Evolutionary conservation across 1,140 invertebrate genomes (phyloP).

Genomic region (Saccostrea cuccullata): DNA sequence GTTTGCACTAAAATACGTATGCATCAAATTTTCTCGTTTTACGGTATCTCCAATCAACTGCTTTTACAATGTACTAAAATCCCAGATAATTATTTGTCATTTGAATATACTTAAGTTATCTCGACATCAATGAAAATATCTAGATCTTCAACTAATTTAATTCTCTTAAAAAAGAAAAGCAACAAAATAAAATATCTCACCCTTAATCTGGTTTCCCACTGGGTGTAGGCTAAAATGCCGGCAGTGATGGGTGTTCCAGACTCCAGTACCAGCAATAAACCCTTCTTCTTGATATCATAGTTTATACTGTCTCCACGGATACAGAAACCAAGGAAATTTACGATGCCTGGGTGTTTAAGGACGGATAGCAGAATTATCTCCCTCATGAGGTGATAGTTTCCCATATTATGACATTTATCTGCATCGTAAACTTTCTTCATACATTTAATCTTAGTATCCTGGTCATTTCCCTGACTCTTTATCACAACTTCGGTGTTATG

Average conservation of each 20-base stretch:
- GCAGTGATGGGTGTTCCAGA: slow-evolving; percentile 57
- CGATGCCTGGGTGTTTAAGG: slow-evolving; percentile 59
- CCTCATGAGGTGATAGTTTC: slow-evolving; percentile 63
- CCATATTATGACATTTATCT: slow-evolving; percentile 66
- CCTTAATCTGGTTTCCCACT: slow-evolving; percentile 54
- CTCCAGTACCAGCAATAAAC: slow-evolving; percentile 63
- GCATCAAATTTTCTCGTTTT: too few species aligned
- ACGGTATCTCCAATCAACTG: too few species aligned
- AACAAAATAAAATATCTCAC: slow-evolving; percentile 47
- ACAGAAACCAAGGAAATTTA: slow-evolving; percentile 63
- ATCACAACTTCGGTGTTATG: slow-evolving; percentile 53
- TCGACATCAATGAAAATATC: too few species aligned
- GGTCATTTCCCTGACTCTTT: slow-evolving; percentile 64
- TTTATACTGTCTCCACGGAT: slow-evolving; percentile 64
- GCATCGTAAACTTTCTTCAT: slow-evolving; percentile 65
- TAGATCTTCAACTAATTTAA: too few species aligned
- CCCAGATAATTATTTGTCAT: too few species aligned
- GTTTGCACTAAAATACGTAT: too few species aligned
- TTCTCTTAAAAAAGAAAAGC: too few species aligned
- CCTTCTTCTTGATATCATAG: slow-evolving; percentile 62
- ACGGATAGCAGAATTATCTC: slow-evolving; percentile 61
- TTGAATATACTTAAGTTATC: too few species aligned
- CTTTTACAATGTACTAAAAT: too few species aligned
- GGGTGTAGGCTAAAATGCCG: slow-evolving; percentile 43
- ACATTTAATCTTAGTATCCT: slow-evolving; percentile 64